phyloP scores from a whole-genome alignment of 1,140 invertebrate genomes.

The Calephelis virginiensis region DNA sequence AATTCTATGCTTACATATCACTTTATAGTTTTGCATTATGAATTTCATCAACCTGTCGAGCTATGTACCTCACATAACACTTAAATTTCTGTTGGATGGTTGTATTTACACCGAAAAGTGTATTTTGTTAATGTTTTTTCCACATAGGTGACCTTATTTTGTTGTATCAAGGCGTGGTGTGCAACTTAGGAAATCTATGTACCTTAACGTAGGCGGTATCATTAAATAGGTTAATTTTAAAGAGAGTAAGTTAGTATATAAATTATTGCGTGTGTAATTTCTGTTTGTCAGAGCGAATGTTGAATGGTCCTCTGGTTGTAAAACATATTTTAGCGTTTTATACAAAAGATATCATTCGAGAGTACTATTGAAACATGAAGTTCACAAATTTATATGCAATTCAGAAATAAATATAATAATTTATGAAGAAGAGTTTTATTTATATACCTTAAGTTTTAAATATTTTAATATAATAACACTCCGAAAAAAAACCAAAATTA shows the following conservation, averaged over 20 bases:
- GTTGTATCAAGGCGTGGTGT: conserved; percentile 56
- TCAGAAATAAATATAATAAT: conserved; percentile 76
- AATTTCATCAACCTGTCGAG: conserved; percentile 15
- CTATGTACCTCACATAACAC: background rate
- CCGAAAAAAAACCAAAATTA: too few species aligned
- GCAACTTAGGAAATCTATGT: conserved; percentile 65
- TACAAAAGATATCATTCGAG: conserved; percentile 73
- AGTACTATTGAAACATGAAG: conserved; percentile 77
- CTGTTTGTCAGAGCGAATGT: conserved; percentile 62
- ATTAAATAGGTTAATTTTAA: conserved; percentile 68
- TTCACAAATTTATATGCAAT: conserved; percentile 78
- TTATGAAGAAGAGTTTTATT: conserved; percentile 51
- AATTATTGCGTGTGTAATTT: conserved; percentile 76
- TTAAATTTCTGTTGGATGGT: conserved; percentile 10
- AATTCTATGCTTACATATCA: too few species aligned
- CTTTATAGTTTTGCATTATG: too few species aligned
- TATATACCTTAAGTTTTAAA: background rate
- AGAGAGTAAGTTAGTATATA: conserved; percentile 62
- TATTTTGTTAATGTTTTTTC: conserved; percentile 53
- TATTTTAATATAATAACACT: too few species aligned
- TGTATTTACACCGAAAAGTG: conserved; percentile 23
- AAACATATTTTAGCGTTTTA: conserved; percentile 74
- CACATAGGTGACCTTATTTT: conserved; percentile 45
- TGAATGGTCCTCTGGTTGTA: conserved; percentile 59
- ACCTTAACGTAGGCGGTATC: conserved; percentile 67